Evolutionary conservation across 1,140 invertebrate genomes (phyloP).

Genomic region (Melipona quadrifasciata): DNA sequence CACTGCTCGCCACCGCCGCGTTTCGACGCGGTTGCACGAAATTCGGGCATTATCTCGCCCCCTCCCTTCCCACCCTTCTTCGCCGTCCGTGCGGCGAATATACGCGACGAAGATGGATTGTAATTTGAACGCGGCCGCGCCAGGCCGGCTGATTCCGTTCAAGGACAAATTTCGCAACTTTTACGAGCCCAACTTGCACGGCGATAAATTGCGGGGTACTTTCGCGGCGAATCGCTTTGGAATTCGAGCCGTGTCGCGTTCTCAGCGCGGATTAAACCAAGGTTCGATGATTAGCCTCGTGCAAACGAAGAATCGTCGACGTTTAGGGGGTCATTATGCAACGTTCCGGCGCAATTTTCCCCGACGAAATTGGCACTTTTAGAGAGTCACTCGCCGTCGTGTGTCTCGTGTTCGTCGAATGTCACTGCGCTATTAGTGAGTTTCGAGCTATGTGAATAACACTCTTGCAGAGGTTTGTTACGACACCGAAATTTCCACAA

Average conservation of each 20-base stretch:
- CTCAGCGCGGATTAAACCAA: neutral
- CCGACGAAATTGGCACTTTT: neutral
- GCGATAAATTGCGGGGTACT: conserved; percentile 14
- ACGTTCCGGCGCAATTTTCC: neutral
- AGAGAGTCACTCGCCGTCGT: neutral
- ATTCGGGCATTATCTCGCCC: conserved; percentile 36
- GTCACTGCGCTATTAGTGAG: neutral
- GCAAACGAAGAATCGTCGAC: neutral
- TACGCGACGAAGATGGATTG: conserved; percentile 32
- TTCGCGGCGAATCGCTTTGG: neutral
- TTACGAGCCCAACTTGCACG: neutral
- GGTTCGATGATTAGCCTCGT: neutral
- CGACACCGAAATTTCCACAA: too few relatives aligned
- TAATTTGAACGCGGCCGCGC: neutral
- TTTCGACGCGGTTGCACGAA: conserved; percentile 27
- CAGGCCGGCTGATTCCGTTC: neutral
- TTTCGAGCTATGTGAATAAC: neutral
- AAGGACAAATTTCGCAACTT: conserved; percentile 37
- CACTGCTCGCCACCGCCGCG: conserved; percentile 38
- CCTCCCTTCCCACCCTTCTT: neutral
- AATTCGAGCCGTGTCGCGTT: conserved; percentile 11
- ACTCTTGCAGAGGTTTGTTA: neutral
- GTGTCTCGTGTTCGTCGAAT: neutral
- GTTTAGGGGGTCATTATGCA: neutral
- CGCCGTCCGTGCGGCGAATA: neutral